Conservation (phyloP, 2,888 invertebrate species). For the Cistogaster globosa region DNA sequence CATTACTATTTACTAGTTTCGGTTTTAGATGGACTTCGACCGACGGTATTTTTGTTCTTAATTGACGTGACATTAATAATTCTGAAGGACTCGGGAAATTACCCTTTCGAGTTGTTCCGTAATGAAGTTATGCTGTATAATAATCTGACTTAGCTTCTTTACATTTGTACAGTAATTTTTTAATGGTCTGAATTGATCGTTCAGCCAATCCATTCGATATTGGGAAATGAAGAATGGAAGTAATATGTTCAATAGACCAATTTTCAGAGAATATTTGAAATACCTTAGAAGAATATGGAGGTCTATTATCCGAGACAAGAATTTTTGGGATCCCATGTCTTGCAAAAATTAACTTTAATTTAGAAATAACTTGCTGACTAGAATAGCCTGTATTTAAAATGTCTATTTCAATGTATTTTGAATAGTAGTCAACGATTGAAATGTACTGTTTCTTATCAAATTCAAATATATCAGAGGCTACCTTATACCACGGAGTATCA, state of each 20-base stretch:
- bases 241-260: conserved; percentile 32
- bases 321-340: conserved; percentile 31
- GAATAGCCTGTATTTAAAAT: conserved; percentile 12
- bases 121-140: conserved; percentile 15
- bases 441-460: conserved; percentile 13
- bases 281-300: conserved; percentile 2
- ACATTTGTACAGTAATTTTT: not conserved
- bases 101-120: conserved; percentile 10
- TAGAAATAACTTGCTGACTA: not conserved
- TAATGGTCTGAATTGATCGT: conserved; percentile 12
- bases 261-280: conserved; percentile 9
- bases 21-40: conserved; percentile 8
- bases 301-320: conserved; percentile 24
- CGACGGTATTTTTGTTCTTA: conserved; percentile 24
- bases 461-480: conserved; percentile 33
- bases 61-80: too few relatives aligned
- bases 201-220: conserved; percentile 15
- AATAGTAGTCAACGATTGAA: conserved; percentile 8
- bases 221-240: conserved; percentile 4
- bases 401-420: conserved; percentile 3
- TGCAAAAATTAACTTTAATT: conserved; percentile 19
- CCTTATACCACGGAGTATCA: conserved; percentile 19
- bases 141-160: conserved; percentile 2
- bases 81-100: not conserved
- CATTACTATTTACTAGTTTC: not conserved